These are phyloP conservation scores for Marmota monax DNA, from an alignment of 2,113 vertebrate species.

Conservation along the genomic window DNA sequence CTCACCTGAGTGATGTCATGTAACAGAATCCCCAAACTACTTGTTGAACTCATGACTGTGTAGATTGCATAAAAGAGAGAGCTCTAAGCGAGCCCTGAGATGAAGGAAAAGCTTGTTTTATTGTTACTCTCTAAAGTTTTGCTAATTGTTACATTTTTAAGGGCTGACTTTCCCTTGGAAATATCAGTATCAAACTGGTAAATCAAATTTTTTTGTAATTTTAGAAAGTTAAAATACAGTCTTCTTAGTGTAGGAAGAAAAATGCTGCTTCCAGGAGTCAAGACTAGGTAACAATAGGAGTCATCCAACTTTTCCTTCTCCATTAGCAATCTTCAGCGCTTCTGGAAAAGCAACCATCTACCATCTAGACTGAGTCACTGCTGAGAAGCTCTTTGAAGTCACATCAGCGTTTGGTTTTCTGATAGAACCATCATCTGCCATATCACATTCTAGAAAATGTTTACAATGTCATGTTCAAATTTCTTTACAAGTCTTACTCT, in stretches of 20 bases:
- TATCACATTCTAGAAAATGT: neutral
- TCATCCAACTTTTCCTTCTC: neutral
- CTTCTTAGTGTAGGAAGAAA: neutral
- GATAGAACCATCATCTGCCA: neutral
- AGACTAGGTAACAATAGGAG: neutral
- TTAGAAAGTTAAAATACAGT: slow-evolving; percentile 25
- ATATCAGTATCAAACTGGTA: neutral
- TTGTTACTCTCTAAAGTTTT: neutral
- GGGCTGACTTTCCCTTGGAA: neutral
- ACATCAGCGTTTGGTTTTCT: slow-evolving; percentile 38
- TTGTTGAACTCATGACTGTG: neutral
- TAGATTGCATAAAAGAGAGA: neutral
- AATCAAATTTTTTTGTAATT: neutral
- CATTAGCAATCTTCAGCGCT: neutral
- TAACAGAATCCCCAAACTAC: neutral
- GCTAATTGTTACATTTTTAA: neutral
- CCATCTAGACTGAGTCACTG: neutral
- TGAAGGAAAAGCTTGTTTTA: neutral
- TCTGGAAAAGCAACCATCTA: neutral
- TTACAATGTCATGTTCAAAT: neutral
- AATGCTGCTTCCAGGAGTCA: neutral
- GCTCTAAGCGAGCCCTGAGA: neutral
- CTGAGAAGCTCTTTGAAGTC: slow-evolving; percentile 54
- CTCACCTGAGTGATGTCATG: neutral
- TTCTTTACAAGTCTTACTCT: neutral